A percentile compares a stretch with the other conserved stretches of the same genome.
Conservation (phyloP, 2,888 invertebrate genomes). For the Xestia xanthographa region DNA sequence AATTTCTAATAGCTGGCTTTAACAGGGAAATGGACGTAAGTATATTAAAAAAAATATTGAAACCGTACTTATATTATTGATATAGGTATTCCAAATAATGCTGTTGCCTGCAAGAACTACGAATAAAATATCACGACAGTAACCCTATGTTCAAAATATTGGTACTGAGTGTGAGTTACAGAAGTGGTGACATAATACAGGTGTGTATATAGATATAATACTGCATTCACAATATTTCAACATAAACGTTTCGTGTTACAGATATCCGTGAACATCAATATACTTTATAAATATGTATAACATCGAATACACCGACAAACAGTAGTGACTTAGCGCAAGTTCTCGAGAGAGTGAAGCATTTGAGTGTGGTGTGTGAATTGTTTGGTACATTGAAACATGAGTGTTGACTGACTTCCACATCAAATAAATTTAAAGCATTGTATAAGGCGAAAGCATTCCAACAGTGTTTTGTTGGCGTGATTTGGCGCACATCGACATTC, state of each 20-base stretch:
- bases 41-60: conserved; percentile 74
- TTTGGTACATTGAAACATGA: conserved; percentile 79
- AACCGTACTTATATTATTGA: conserved; percentile 75
- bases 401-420: conserved; percentile 86
- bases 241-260: conserved; percentile 70
- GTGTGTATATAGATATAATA: conserved; percentile 68
- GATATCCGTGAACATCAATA: conserved; percentile 73
- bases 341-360: conserved; percentile 80
- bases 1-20: conserved; percentile 89
- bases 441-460: conserved; percentile 71
- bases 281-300: conserved; percentile 67
- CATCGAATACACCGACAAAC: conserved; percentile 79
- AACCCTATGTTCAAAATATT: conserved; percentile 73
- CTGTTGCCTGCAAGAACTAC: conserved; percentile 78
- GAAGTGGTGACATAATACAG: conserved; percentile 74
- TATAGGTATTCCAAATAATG: conserved; percentile 73
- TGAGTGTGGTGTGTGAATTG: conserved; percentile 83
- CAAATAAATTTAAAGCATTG: conserved; percentile 45
- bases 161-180: conserved; percentile 78
- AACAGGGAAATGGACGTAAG: conserved; percentile 90
- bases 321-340: conserved; percentile 72
- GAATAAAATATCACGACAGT: conserved; percentile 69
- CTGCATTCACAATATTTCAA: conserved; percentile 74
- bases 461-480: conserved; percentile 67
- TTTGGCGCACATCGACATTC: conserved; percentile 64